Percentiles rank a stretch among this genome's conserved stretches.
These are phyloP conservation scores for Glossophaga mutica DNA, from an alignment of 2,797 vertebrate species.

Conservation along the genomic window DNA sequence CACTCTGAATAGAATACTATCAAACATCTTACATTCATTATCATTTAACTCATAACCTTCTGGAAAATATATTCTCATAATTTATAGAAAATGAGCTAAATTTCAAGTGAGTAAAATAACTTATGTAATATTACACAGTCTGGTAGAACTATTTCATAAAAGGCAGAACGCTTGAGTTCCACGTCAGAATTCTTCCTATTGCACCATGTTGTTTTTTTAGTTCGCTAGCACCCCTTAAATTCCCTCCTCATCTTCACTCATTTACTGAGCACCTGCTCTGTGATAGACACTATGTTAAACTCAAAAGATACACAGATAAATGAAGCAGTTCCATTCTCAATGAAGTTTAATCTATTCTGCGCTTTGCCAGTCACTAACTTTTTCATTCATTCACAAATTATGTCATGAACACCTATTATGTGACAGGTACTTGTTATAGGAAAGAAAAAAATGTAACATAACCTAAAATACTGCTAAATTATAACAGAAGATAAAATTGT, in stretches of 20 bases:
- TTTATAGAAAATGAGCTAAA: not conserved
- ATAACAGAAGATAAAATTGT: not conserved
- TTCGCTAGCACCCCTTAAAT: not conserved
- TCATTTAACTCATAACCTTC: not conserved
- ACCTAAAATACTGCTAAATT: not conserved
- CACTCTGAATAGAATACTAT: not conserved
- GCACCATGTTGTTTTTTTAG: not conserved
- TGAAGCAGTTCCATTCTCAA: not conserved
- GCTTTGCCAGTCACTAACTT: not conserved
- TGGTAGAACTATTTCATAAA: not conserved
- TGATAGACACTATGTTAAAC: not conserved
- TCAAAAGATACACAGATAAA: not conserved
- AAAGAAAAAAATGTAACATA: constrained; percentile 8
- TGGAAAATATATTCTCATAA: not conserved
- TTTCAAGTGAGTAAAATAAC: not conserved
- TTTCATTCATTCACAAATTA: not conserved
- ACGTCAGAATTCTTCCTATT: not conserved
- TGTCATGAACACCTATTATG: not conserved
- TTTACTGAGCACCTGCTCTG: not conserved
- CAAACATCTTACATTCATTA: not conserved
- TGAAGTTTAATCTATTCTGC: not conserved
- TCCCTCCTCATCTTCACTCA: not conserved
- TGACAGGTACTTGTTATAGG: not conserved
- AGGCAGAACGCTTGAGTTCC: not conserved
- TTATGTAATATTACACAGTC: not conserved